phyloP scores from a whole-genome alignment of 2,888 invertebrate species.

The Gandaritis pyraliata region DNA sequence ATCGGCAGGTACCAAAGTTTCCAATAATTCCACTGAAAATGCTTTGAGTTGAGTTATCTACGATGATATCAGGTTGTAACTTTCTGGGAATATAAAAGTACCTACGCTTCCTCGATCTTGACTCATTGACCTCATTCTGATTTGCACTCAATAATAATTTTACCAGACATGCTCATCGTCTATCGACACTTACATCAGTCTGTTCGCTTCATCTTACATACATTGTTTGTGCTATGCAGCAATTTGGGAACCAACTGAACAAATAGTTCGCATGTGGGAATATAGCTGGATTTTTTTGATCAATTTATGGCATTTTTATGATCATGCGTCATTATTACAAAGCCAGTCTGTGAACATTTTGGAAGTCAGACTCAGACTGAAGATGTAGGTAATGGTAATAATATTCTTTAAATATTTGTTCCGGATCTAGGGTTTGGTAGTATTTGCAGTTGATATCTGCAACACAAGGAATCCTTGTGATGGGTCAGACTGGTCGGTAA shows the following conservation, averaged over 20 bases:
- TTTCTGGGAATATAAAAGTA: neutral
- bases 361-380: no score
- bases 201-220: slow-evolving; percentile 9
- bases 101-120: slow-evolving; percentile 41
- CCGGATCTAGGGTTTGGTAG: neutral
- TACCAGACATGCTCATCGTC: slow-evolving; percentile 34
- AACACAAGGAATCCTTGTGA: neutral
- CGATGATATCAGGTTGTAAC: no score
- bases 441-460: neutral
- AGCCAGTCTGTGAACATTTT: neutral
- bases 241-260: slow-evolving; percentile 15
- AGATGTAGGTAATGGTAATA: no score
- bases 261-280: slow-evolving; percentile 13
- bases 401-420: neutral
- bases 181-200: slow-evolving; percentile 27
- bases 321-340: neutral
- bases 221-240: slow-evolving; percentile 23
- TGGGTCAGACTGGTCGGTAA: no score
- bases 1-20: no score
- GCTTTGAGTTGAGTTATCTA: no score
- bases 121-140: slow-evolving; percentile 46
- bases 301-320: neutral
- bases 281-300: neutral
- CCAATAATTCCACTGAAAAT: no score
- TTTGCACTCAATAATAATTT: slow-evolving; percentile 31